Evolutionary conservation across 1,140 invertebrate species (phyloP).

Genomic region (Trypoxylus dichotomus): DNA sequence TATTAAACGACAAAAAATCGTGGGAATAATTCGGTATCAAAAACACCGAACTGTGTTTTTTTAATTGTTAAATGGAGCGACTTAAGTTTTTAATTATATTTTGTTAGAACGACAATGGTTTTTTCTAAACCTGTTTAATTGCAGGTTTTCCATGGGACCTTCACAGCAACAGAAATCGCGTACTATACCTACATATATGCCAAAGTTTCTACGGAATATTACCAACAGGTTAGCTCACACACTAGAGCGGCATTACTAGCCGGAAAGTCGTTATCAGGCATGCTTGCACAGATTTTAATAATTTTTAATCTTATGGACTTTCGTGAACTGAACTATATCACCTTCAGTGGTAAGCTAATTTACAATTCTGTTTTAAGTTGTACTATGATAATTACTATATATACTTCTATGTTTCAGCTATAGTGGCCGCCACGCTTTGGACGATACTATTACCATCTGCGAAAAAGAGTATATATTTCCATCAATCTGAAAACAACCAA

Average conservation of each 20-base stretch:
- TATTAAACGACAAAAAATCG: too few relatives aligned
- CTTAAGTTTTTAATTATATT: too few relatives aligned
- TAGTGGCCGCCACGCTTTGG: conserved; percentile 72
- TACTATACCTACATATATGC: conserved; percentile 94
- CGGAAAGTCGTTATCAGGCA: conserved; percentile 67
- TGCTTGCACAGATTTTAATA: conserved; percentile 65
- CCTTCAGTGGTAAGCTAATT: conserved; percentile 58
- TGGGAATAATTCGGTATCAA: too few relatives aligned
- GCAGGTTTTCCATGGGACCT: conserved; percentile 76
- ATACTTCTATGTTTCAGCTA: conserved; percentile 56
- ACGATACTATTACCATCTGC: conserved; percentile 76
- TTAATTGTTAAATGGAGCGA: too few relatives aligned
- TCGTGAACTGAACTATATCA: conserved; percentile 71
- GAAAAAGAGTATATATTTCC: conserved; percentile 78
- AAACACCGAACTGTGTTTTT: too few relatives aligned
- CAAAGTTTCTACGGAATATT: conserved; percentile 76
- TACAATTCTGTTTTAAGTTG: too few relatives aligned
- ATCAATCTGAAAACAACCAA: conserved; percentile 53
- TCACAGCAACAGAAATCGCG: conserved; percentile 85
- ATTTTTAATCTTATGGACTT: conserved; percentile 64
- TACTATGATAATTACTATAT: not conserved
- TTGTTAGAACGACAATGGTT: too few relatives aligned
- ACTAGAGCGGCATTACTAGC: conserved; percentile 69
- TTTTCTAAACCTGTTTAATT: conserved; percentile 38
- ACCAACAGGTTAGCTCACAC: conserved; percentile 73